Evolutionary conservation across 53 echinoderm and acorn worm genomes (phyloP).

Genomic region (Mesocentrotus franciscanus): DNA sequence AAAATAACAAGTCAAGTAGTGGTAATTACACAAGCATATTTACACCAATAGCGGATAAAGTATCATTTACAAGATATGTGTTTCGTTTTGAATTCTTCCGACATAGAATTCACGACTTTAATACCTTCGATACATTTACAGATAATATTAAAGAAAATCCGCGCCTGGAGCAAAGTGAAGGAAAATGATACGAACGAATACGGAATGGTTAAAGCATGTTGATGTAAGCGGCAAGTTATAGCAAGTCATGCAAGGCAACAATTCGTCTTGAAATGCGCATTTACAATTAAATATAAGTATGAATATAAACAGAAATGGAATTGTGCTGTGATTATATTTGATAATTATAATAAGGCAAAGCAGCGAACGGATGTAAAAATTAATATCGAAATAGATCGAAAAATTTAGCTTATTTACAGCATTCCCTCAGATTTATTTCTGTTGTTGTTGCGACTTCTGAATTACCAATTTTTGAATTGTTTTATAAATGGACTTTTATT

Average conservation of each 20-base stretch:
- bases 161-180: not conserved
- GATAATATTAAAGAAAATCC: constrained; percentile 17
- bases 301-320: not conserved
- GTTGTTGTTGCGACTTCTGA: too few relatives aligned
- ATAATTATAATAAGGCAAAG: not conserved
- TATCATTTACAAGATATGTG: constrained; percentile 30
- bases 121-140: constrained; percentile 45
- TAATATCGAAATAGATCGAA: not conserved
- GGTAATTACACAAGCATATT: constrained; percentile 33
- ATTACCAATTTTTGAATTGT: too few relatives aligned
- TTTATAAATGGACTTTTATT: too few relatives aligned
- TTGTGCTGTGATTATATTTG: not conserved
- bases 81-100: not conserved
- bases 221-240: not conserved
- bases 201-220: not conserved
- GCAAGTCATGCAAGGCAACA: not conserved
- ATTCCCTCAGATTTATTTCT: too few relatives aligned
- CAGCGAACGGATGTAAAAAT: not conserved
- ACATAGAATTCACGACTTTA: constrained; percentile 22
- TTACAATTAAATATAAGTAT: not conserved
- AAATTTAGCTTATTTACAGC: too few relatives aligned
- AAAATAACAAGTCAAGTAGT: not conserved
- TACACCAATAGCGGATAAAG: constrained; percentile 37
- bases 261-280: not conserved
- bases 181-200: constrained; percentile 14